Base-by-base conservation (phyloP, 2,797 vertebrate species). In the Sebastolobus alascanus region DNA sequence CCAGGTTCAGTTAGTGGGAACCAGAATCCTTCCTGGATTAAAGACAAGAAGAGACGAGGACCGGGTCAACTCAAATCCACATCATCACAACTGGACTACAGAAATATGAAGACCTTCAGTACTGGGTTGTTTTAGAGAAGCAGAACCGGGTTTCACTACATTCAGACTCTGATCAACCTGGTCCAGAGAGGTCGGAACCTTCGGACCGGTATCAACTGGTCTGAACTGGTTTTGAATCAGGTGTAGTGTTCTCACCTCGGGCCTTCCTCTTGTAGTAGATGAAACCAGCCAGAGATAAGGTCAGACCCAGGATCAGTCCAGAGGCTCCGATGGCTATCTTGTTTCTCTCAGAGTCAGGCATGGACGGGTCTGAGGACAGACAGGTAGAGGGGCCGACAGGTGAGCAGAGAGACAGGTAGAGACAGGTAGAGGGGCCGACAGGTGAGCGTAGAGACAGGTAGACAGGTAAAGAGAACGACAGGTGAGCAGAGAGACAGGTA, bases 241-340 rank as follows among this genome's bases (percentile, higher is more conserved):
- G 70, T 1, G 50, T 13, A 1, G n/a, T 52, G 63, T 1, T 69
- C 72, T 87, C 22, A 93, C 92, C 90, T 79, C 7, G 0, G 43
- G 67, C 46, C 81, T 92, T 94, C 70, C 76, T 92, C 84, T 77
- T 87, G 84, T 91, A 93, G 89, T 93, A 94, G 83, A 94, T 88
- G 84, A 93, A 87, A 69, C 93, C 93, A 74, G 92, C 91, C 84
- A 94, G 81, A 76, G 80, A 87, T 0, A 94, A 64, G 52, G 92
- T 46, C 83, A 93, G 82, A 79, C 93, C 93, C 89, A 95, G 87
- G 25, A 92, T 87, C 90, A 94, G 89, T 43, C 91, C 93, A 38
- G 91, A 89, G 0, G 84, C 89, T 25, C 93, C 93, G 22, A 94
- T 93, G 6, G 80, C 85, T 1, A 94, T 43, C 73, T 93, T 88